A percentile compares a stretch with the other conserved stretches of the same genome.
Conservation (phyloP, 2,113 vertebrate species). For the Ceyx margarethae region DNA sequence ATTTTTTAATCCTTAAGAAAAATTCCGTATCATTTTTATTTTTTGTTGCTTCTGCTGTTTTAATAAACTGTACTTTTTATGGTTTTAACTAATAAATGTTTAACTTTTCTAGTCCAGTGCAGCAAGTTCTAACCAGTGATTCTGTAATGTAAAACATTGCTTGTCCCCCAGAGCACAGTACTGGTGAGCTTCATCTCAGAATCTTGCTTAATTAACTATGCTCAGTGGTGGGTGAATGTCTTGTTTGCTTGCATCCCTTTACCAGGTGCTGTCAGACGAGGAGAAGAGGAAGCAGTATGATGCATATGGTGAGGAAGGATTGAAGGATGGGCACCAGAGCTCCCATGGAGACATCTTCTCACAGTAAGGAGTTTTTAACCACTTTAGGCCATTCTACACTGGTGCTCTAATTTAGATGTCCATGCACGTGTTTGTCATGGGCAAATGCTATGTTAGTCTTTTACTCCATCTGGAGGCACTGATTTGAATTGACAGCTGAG, state of each 20-base stretch:
- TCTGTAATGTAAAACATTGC: background rate
- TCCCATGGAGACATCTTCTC: constrained; percentile 98
- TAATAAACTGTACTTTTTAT: background rate
- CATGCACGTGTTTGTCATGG: accelerated
- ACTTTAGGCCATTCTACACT: background rate
- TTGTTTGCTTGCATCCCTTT: background rate
- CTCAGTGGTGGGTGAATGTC: background rate
- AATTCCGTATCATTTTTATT: background rate
- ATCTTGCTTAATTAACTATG: background rate
- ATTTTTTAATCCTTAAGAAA: background rate
- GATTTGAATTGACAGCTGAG: background rate
- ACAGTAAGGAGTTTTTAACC: constrained; percentile 78
- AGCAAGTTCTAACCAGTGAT: background rate
- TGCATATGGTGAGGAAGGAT: constrained; percentile 90
- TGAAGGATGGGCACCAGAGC: constrained; percentile 95
- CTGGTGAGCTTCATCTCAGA: background rate
- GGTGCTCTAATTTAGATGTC: background rate
- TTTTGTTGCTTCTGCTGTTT: background rate
- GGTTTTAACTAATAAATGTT: background rate
- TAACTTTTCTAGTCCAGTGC: background rate
- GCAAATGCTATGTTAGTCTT: background rate
- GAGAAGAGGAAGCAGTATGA: constrained; percentile 98
- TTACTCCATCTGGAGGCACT: accelerated
- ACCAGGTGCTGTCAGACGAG: constrained; percentile 93
- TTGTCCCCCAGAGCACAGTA: background rate